Percentiles rank a stretch among this genome's conserved stretches.
phyloP scores from a whole-genome alignment of 92 coral and sea anemone species.

The Plumapathes pennacea region DNA sequence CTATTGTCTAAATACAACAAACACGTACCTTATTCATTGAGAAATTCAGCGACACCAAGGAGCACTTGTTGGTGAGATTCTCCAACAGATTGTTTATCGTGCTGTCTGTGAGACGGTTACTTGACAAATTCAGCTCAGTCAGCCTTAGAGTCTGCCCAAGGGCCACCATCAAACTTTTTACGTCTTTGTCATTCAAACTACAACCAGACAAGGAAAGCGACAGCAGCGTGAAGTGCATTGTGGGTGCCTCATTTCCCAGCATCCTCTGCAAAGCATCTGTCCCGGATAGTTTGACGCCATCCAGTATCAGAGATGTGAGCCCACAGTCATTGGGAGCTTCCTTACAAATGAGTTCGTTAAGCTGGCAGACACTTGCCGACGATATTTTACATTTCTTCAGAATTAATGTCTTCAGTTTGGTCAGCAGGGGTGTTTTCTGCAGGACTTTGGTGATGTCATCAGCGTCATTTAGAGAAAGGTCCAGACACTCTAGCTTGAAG shows the following conservation, averaged over 20 bases:
- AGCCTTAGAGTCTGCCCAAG: constrained; percentile 43
- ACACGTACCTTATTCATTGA: constrained; percentile 53
- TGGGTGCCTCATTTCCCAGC: constrained; percentile 57
- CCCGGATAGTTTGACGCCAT: constrained; percentile 66
- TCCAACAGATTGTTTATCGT: constrained; percentile 46
- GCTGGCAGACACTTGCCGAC: constrained; percentile 27
- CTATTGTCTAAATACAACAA: no score
- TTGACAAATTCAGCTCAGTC: constrained; percentile 39
- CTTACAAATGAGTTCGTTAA: constrained; percentile 14
- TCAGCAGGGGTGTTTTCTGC: constrained; percentile 9
- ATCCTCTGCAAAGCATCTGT: constrained; percentile 48
- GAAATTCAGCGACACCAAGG: constrained; percentile 43
- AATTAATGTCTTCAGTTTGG: constrained; percentile 27
- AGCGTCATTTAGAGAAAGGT: constrained; percentile 49
- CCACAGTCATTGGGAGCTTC: not conserved
- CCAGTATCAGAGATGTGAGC: constrained; percentile 49
- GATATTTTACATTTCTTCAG: constrained; percentile 51
- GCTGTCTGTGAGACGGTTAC: constrained; percentile 63
- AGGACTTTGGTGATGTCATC: constrained; percentile 41
- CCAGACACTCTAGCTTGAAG: constrained; percentile 17
- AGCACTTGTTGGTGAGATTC: constrained; percentile 25
- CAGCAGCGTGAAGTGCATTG: constrained; percentile 37
- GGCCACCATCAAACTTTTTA: constrained; percentile 41
- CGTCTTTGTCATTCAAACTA: constrained; percentile 63
- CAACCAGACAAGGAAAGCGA: constrained; percentile 56